Percentiles rank a stretch among this genome's conserved stretches.
These are phyloP conservation scores for Gonocerus acuteangulatus DNA, from an alignment of 2,888 invertebrate genomes.

Conservation along the genomic window DNA sequence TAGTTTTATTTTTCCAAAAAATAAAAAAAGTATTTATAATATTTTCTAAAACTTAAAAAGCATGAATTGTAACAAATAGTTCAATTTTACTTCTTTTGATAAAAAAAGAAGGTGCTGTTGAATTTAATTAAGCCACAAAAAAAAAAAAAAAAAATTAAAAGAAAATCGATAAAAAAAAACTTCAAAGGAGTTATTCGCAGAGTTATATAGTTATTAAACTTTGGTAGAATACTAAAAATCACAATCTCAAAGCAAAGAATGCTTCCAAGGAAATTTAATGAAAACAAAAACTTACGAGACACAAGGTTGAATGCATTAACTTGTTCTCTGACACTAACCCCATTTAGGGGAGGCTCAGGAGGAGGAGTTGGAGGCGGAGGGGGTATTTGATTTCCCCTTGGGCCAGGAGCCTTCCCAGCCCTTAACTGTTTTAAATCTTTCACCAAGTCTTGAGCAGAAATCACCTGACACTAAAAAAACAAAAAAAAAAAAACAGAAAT, in stretches of 20 bases:
- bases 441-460: constrained; percentile 73
- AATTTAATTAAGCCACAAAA: too few relatives aligned
- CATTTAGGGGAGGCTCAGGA: constrained; percentile 51
- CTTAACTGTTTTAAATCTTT: constrained; percentile 70
- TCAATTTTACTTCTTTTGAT: too few relatives aligned
- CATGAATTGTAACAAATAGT: too few relatives aligned
- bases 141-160: too few relatives aligned
- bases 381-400: constrained; percentile 39
- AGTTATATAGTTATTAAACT: too few relatives aligned
- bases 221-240: too few relatives aligned
- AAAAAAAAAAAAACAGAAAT: neutral
- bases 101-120: too few relatives aligned
- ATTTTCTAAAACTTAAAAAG: too few relatives aligned
- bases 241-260: too few relatives aligned
- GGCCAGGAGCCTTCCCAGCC: constrained; percentile 52
- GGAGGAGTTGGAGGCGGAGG: constrained; percentile 57
- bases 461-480: constrained; percentile 71
- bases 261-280: too few relatives aligned
- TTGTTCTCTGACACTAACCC: constrained; percentile 49
- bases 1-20: neutral
- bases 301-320: constrained; percentile 47
- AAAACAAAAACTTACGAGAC: constrained; percentile 38
- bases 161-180: too few relatives aligned
- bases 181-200: too few relatives aligned
- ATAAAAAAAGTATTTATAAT: neutral